Conservation (phyloP, 1,140 invertebrate genomes). For the Lucilia cuprina region DNA sequence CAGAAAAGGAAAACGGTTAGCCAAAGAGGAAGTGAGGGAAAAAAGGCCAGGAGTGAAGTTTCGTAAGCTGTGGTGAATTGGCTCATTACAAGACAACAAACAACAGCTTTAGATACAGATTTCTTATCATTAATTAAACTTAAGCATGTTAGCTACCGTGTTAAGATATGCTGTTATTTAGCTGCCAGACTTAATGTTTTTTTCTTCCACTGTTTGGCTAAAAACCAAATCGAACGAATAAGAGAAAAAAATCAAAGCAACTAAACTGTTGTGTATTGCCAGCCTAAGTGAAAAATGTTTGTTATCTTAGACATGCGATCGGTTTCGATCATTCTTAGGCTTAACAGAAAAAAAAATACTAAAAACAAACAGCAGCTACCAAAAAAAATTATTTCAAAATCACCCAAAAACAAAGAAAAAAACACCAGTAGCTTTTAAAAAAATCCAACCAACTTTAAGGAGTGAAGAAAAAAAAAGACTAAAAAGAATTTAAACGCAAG, state of each 20-base stretch:
- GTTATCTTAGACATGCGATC: conserved; percentile 37
- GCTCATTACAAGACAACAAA: conserved; percentile 32
- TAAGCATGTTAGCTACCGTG: conserved; percentile 62
- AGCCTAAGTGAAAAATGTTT: conserved; percentile 37
- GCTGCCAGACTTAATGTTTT: conserved; percentile 16
- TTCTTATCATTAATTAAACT: conserved; percentile 63
- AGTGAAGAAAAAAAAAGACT: not conserved
- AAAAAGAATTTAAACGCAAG: not conserved
- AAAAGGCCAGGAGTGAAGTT: not conserved
- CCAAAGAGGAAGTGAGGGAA: not conserved
- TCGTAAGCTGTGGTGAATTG: conserved; percentile 15
- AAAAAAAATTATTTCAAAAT: not conserved
- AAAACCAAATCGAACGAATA: not conserved
- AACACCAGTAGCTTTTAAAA: conserved; percentile 17
- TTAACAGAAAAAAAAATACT: not conserved
- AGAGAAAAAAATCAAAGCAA: conserved; percentile 9
- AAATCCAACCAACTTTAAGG: too few relatives aligned
- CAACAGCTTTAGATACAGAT: conserved; percentile 59
- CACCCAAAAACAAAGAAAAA: not conserved
- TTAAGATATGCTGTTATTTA: conserved; percentile 40
- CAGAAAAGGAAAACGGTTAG: not conserved
- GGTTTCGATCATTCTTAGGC: conserved; percentile 33
- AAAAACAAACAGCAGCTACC: not conserved
- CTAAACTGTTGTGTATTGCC: conserved; percentile 16
- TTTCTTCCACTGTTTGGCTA: not conserved